These are phyloP conservation scores for Ciconia stormi DNA, from an alignment of 2,113 vertebrate species.

Conservation along the genomic window DNA sequence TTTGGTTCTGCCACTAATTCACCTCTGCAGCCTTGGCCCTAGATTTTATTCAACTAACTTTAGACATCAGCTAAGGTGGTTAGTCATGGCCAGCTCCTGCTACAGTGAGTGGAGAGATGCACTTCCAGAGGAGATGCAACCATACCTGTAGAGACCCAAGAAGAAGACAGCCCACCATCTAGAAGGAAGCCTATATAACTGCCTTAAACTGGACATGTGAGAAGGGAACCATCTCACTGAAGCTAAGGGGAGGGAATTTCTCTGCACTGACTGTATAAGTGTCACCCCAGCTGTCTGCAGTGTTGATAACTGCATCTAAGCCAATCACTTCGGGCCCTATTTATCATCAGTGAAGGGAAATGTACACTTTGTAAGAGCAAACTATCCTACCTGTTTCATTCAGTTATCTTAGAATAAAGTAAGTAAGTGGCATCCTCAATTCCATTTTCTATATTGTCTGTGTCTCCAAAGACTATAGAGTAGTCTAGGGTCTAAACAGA, in stretches of 20 bases:
- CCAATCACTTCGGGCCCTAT: too few species aligned
- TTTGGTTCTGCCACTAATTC: not conserved
- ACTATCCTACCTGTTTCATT: not conserved
- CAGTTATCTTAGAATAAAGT: not conserved
- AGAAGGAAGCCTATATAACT: not conserved
- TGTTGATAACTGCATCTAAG: not conserved
- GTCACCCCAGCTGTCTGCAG: not conserved
- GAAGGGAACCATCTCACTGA: not conserved
- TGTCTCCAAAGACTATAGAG: not conserved
- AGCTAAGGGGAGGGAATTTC: not conserved
- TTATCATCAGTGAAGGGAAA: not conserved
- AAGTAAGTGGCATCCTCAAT: fast-evolving
- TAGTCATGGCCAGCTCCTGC: not conserved
- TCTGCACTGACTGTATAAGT: not conserved
- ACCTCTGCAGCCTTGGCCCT: not conserved
- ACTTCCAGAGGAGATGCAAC: not conserved
- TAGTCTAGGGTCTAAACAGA: not conserved
- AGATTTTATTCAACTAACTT: not conserved
- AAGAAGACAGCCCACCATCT: not conserved
- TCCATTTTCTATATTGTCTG: not conserved
- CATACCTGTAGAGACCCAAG: not conserved
- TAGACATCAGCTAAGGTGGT: not conserved
- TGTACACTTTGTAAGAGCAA: not conserved
- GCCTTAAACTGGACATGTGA: not conserved
- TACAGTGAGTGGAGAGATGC: not conserved